phyloP scores from a whole-genome alignment of 2,113 vertebrate species.

The Anarrhichthys ocellatus region DNA sequence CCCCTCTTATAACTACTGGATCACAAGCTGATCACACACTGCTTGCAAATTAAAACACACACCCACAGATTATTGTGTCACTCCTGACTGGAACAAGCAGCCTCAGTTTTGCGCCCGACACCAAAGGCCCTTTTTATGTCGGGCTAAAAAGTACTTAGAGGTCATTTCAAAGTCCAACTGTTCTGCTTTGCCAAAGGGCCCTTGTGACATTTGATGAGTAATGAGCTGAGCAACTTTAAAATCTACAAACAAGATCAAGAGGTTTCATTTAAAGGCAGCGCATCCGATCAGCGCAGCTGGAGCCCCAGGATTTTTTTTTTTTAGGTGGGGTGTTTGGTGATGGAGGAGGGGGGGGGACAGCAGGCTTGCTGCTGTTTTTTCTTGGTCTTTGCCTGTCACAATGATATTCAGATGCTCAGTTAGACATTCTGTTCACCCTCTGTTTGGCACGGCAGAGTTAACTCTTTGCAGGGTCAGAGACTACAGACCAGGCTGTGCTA shows the following conservation, averaged over 20 bases:
- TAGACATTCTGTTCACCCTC: slow-evolving; percentile 61
- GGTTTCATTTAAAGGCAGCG: slow-evolving; percentile 7
- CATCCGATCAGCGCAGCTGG: neutral
- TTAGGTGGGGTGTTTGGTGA: neutral
- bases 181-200: neutral
- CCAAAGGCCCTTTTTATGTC: neutral
- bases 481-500: neutral
- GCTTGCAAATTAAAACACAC: neutral
- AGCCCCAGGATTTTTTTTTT: neutral
- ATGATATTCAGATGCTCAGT: slow-evolving; percentile 61
- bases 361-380: slow-evolving; percentile 58
- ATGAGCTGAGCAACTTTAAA: slow-evolving; percentile 20
- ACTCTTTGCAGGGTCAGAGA: slow-evolving; percentile 9
- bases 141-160: neutral
- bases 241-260: neutral
- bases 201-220: slow-evolving; percentile 14
- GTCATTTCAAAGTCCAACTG: slow-evolving; percentile 1
- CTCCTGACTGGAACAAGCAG: slow-evolving; percentile 8
- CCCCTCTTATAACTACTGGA: slow-evolving; percentile 1
- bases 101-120: neutral
- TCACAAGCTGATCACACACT: slow-evolving; percentile 41
- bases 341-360: neutral
- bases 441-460: slow-evolving; percentile 38
- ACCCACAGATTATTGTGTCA: neutral
- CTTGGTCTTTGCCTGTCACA: slow-evolving; percentile 54